Conservation (phyloP, 2,888 invertebrate species). For the Pherbina coryleti region DNA sequence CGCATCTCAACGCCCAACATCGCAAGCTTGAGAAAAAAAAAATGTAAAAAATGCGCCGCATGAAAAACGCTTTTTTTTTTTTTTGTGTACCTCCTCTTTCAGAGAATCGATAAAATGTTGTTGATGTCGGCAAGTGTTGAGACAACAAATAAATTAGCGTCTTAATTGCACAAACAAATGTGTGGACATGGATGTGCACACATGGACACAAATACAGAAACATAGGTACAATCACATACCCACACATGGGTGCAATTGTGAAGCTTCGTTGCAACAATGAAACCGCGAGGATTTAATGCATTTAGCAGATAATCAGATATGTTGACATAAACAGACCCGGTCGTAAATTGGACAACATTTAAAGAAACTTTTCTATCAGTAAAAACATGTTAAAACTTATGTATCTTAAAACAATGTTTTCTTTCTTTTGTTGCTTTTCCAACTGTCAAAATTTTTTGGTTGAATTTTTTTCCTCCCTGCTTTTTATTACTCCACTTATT, state of each 20-base stretch:
- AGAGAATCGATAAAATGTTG: conserved; percentile 25
- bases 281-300: not conserved
- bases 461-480: too few relatives aligned
- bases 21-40: not conserved
- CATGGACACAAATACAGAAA: not conserved
- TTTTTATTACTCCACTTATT: too few relatives aligned
- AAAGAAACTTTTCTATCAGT: too few relatives aligned
- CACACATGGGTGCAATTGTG: too few relatives aligned
- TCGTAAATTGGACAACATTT: too few relatives aligned
- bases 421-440: too few relatives aligned
- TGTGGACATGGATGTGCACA: not conserved
- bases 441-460: too few relatives aligned
- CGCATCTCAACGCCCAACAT: not conserved
- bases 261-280: not conserved
- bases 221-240: too few relatives aligned
- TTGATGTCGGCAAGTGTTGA: conserved; percentile 12
- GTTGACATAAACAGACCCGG: not conserved
- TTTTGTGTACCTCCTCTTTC: not conserved
- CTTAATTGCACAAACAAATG: conserved; percentile 19
- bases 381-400: too few relatives aligned
- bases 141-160: conserved; percentile 27
- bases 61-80: not conserved
- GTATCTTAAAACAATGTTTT: too few relatives aligned
- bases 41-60: not conserved
- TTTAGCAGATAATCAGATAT: not conserved